Conservation (phyloP, 1,140 invertebrate genomes). For the Platorchestia sp. region DNA sequence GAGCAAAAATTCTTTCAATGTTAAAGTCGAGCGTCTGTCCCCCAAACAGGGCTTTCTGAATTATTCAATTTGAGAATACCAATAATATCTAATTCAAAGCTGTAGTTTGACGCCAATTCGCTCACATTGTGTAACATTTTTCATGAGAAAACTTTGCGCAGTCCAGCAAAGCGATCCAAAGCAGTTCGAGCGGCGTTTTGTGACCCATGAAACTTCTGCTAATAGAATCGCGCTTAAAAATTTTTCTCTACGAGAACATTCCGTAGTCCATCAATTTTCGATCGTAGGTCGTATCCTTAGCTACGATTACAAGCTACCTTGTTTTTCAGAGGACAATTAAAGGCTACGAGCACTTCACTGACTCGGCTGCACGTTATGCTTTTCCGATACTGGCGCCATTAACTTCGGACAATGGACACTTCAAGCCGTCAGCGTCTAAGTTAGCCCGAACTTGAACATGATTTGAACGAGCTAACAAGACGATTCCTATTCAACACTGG, state of each 20-base stretch:
- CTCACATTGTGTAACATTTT: not conserved
- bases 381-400: conserved; percentile 26
- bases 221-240: not conserved
- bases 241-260: not conserved
- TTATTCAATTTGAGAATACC: not conserved
- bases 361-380: not conserved
- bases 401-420: conserved; percentile 22
- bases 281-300: conserved; percentile 12
- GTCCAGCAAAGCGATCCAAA: not conserved
- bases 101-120: not conserved
- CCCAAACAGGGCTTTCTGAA: not conserved
- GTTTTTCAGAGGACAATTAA: not conserved
- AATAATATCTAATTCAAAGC: not conserved
- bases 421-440: not conserved
- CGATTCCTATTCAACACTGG: conserved; percentile 11
- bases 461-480: conserved; percentile 38
- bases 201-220: not conserved
- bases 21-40: not conserved
- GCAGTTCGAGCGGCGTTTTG: not conserved
- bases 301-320: not conserved
- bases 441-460: conserved; percentile 16
- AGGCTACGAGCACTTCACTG: not conserved
- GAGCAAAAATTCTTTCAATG: too few relatives aligned
- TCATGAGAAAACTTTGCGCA: not conserved
- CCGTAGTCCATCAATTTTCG: conserved; percentile 25